These are phyloP conservation scores for Sarcophaga caerulescens DNA, from an alignment of 2,888 invertebrate genomes.

Conservation along the genomic window DNA sequence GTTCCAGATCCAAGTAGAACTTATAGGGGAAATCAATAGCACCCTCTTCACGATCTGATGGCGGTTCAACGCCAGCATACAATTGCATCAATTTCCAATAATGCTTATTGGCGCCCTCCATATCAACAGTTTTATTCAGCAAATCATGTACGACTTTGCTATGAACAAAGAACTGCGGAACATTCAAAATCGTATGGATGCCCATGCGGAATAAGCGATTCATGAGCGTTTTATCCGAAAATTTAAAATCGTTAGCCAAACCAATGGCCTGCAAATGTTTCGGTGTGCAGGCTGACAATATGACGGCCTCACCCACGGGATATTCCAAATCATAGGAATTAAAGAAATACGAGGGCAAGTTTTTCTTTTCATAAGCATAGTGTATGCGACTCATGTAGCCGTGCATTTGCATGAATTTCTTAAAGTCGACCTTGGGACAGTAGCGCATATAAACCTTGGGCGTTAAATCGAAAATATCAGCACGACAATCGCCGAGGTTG, in stretches of 20 bases:
- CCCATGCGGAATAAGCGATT: constrained; percentile 81
- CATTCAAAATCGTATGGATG: constrained; percentile 86
- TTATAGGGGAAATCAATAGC: constrained; percentile 90
- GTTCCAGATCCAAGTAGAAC: constrained; percentile 83
- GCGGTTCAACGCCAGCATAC: constrained; percentile 86
- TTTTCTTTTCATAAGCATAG: constrained; percentile 77
- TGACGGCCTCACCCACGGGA: constrained; percentile 78
- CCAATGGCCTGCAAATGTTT: constrained; percentile 76
- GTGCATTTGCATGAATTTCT: constrained; percentile 79
- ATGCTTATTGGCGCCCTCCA: constrained; percentile 85
- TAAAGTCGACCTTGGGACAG: constrained; percentile 78
- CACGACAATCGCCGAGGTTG: constrained; percentile 77
- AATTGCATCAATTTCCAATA: constrained; percentile 85
- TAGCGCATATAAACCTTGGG: constrained; percentile 78
- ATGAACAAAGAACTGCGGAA: constrained; percentile 87
- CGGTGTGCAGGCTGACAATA: constrained; percentile 78
- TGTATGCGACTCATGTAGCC: constrained; percentile 77
- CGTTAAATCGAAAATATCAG: constrained; percentile 78
- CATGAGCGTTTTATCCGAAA: constrained; percentile 74
- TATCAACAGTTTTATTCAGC: constrained; percentile 83
- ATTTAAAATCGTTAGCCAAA: constrained; percentile 74
- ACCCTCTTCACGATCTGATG: constrained; percentile 84
- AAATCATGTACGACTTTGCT: constrained; percentile 88
- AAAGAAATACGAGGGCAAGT: constrained; percentile 77
- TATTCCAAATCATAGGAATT: constrained; percentile 78